Percentiles rank a stretch among this genome's conserved stretches.
Evolutionary conservation across 2,113 vertebrate genomes (phyloP).

Genomic region (Takifugu bimaculatus): DNA sequence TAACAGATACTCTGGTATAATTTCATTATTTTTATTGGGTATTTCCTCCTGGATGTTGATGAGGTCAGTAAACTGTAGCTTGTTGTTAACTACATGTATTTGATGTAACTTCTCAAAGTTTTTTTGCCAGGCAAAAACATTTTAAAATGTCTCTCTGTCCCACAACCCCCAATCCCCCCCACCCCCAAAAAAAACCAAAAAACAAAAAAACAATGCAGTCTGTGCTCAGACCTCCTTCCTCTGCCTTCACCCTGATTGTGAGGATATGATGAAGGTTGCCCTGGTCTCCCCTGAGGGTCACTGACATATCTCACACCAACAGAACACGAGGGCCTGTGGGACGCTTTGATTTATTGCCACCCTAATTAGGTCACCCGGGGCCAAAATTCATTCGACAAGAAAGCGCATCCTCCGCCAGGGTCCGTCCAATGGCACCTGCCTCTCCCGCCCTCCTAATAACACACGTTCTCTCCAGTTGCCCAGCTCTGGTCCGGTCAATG

Average conservation of each 20-base stretch:
- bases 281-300: constrained; percentile 48
- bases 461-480: constrained; percentile 31
- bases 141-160: too few species aligned
- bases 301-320: constrained; percentile 58
- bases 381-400: constrained; percentile 60
- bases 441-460: constrained; percentile 17
- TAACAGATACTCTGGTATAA: not conserved
- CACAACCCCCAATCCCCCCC: too few species aligned
- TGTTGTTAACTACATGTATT: too few species aligned
- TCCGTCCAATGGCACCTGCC: constrained; percentile 3
- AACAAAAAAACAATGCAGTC: not conserved
- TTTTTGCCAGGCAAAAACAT: too few species aligned
- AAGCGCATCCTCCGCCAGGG: constrained; percentile 34
- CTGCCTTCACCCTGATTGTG: constrained; percentile 52
- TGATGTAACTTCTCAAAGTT: too few species aligned
- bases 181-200: not conserved
- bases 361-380: constrained; percentile 69
- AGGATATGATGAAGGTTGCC: constrained; percentile 46
- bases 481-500: constrained; percentile 3
- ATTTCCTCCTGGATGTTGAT: too few species aligned
- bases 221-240: constrained; percentile 20
- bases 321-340: constrained; percentile 35
- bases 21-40: too few species aligned
- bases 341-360: constrained; percentile 59
- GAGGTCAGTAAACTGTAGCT: too few species aligned